Percentiles rank a stretch among this genome's conserved stretches.
These are phyloP conservation scores for Dicyrtomina minuta DNA, from an alignment of 2,888 invertebrate genomes.

Conservation along the genomic window DNA sequence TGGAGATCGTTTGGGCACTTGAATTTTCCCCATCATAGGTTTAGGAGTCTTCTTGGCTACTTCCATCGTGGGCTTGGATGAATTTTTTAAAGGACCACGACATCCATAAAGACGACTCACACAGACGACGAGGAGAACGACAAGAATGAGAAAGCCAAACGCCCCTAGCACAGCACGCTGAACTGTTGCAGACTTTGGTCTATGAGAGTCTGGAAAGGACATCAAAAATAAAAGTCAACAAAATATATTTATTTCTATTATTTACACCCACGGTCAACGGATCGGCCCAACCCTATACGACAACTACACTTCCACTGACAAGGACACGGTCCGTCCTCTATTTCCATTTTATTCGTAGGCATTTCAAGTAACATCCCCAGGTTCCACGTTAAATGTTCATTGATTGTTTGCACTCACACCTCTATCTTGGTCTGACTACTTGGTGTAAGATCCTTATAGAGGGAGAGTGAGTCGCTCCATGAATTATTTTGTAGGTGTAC, in stretches of 20 bases:
- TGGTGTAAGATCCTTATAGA: no score
- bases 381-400: no score
- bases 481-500: no score
- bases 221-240: not conserved
- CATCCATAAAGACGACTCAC: slow-evolving; percentile 47
- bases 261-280: no score
- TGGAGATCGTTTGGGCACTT: slow-evolving; percentile 46
- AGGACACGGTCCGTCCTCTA: no score
- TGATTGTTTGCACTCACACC: no score
- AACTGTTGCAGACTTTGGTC: slow-evolving; percentile 36
- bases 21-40: slow-evolving; percentile 33
- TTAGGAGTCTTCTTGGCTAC: no score
- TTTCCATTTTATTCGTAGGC: no score
- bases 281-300: not conserved
- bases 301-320: not conserved
- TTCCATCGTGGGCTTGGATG: not conserved
- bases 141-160: slow-evolving; percentile 48
- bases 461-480: no score
- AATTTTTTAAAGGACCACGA: slow-evolving; percentile 31
- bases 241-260: no score
- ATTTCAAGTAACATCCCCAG: no score
- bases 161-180: slow-evolving; percentile 47
- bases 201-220: not conserved
- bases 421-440: no score
- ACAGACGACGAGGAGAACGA: slow-evolving; percentile 41